Conservation (phyloP, 2,113 vertebrate species). For the Grallaria varia region DNA sequence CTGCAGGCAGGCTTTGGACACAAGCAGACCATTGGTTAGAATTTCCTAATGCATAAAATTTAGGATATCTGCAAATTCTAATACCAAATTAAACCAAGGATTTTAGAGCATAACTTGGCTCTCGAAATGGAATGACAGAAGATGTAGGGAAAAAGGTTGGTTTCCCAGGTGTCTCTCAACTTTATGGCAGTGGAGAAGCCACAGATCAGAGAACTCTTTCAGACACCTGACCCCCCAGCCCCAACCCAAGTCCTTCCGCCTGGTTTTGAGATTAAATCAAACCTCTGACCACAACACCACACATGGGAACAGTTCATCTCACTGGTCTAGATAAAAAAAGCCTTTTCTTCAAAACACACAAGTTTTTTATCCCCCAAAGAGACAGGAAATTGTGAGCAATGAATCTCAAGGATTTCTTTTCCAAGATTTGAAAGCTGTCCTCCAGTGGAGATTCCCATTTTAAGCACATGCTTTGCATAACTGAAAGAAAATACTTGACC, state of each 20-base stretch:
- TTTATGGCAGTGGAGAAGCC: neutral
- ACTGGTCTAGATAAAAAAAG: neutral
- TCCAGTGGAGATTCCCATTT: neutral
- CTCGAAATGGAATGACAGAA: neutral
- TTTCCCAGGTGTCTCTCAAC: neutral
- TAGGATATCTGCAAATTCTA: neutral
- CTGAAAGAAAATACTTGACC: neutral
- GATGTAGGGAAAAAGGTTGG: accelerated
- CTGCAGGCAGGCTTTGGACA: neutral
- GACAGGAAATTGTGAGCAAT: slow-evolving; percentile 22
- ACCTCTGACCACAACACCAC: neutral
- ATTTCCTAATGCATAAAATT: neutral
- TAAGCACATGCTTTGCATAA: slow-evolving; percentile 27
- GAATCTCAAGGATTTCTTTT: slow-evolving; percentile 15
- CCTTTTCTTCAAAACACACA: neutral
- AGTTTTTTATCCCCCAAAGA: neutral
- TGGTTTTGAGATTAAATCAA: neutral
- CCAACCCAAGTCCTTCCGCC: neutral
- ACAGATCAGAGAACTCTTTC: neutral
- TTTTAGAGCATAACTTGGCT: neutral
- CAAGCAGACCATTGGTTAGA: neutral
- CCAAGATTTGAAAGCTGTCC: neutral
- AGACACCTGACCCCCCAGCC: neutral
- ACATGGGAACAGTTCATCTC: neutral
- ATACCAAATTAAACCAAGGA: neutral